These are phyloP conservation scores for Alethe castanea DNA, from an alignment of 2,113 vertebrate species.

Conservation along the genomic window DNA sequence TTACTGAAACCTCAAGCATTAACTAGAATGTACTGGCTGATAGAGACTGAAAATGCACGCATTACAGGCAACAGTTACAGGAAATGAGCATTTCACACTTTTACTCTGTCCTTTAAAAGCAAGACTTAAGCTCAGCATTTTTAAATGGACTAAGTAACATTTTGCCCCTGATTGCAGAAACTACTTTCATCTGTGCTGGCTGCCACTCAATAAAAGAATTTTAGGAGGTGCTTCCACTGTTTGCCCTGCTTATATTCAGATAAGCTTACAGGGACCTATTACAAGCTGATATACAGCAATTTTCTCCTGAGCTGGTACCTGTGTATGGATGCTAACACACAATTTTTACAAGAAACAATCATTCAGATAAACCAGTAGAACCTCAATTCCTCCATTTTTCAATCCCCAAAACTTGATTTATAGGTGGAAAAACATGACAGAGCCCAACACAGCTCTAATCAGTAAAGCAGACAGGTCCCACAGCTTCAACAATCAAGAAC, in stretches of 20 bases:
- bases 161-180: background rate
- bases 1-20: constrained; percentile 63
- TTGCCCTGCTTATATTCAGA: background rate
- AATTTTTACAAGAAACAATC: background rate
- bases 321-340: background rate
- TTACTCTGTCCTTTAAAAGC: constrained; percentile 67
- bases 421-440: background rate
- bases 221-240: background rate
- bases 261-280: background rate
- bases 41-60: constrained; percentile 48
- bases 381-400: background rate
- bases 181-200: background rate
- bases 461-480: background rate
- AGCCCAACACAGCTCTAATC: background rate
- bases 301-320: background rate
- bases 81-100: constrained; percentile 74
- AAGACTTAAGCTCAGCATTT: background rate
- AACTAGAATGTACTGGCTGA: constrained; percentile 54
- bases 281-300: background rate
- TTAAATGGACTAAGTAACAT: background rate
- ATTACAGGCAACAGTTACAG: constrained; percentile 71
- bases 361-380: background rate
- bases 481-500: background rate
- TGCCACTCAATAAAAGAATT: background rate
- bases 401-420: background rate